Percentiles rank a stretch among this genome's conserved stretches.
phyloP scores from a whole-genome alignment of 2,797 vertebrate genomes.

The Erethizon dorsatum region DNA sequence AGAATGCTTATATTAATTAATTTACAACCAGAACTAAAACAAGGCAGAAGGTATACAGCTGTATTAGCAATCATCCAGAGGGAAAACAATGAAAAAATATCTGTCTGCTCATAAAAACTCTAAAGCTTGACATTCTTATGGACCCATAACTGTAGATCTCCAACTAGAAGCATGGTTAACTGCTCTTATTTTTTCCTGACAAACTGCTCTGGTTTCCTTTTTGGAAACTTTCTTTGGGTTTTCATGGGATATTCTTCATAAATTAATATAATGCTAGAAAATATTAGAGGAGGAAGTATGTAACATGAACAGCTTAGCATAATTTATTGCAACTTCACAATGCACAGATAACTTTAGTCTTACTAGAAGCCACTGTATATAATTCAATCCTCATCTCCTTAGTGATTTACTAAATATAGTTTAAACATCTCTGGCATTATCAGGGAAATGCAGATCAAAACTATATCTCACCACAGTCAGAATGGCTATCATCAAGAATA shows the following conservation, averaged over 20 bases:
- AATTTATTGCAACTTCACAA: neutral
- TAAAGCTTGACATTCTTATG: neutral
- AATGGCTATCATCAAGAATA: neutral
- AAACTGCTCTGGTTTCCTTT: neutral
- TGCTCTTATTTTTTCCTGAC: neutral
- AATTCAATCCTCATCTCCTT: neutral
- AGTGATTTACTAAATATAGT: neutral
- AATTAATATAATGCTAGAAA: slow-evolving; percentile 28
- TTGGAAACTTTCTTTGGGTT: neutral
- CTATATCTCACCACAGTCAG: neutral
- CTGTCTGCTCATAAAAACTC: neutral
- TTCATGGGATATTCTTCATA: slow-evolving; percentile 3
- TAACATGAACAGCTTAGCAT: neutral
- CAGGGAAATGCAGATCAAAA: neutral
- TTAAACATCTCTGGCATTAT: neutral
- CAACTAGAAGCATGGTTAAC: neutral
- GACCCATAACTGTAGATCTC: neutral
- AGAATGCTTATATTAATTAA: slow-evolving; percentile 7
- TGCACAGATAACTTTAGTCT: neutral
- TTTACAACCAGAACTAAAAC: neutral
- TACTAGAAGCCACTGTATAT: neutral
- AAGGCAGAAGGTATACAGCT: neutral
- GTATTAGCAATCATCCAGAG: neutral
- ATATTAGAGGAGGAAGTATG: neutral
- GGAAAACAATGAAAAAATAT: neutral